Conservation (phyloP, 2,113 vertebrate species). For the Gasterosteus aculeatus region DNA sequence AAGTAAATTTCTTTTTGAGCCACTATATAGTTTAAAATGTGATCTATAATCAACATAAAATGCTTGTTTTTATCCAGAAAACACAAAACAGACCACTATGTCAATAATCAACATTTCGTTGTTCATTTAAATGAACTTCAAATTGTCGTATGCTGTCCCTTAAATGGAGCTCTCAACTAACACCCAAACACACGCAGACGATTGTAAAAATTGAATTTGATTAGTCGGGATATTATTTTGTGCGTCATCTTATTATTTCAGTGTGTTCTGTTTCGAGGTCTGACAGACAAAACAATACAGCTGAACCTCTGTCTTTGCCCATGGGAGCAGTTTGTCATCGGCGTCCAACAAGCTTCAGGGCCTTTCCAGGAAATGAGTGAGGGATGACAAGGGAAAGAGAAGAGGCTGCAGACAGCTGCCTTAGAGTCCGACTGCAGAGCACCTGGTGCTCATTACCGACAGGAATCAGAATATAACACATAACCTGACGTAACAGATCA, state of each 20-base stretch:
- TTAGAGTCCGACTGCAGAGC: neutral
- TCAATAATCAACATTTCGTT: no score
- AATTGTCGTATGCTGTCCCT: neutral
- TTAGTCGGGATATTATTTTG: neutral
- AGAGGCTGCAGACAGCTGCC: neutral
- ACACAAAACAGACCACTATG: no score
- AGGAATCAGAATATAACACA: neutral
- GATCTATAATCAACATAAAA: no score
- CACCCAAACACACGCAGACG: neutral
- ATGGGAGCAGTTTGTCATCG: constrained; percentile 42
- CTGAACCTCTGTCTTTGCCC: neutral
- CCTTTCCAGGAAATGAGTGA: constrained; percentile 50
- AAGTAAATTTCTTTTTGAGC: no score
- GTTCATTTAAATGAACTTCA: no score
- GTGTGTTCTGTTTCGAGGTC: constrained; percentile 22
- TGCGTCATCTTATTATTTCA: constrained; percentile 29
- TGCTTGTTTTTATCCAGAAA: neutral
- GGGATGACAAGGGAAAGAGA: constrained; percentile 29
- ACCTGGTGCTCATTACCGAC: constrained; percentile 49
- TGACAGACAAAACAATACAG: constrained; percentile 13
- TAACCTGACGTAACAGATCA: constrained; percentile 15
- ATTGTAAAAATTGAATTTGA: neutral
- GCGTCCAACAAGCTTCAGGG: constrained; percentile 5
- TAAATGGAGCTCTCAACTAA: neutral
- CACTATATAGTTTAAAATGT: no score